Base-by-base conservation (phyloP, 2,797 vertebrate species). In the Pseudochaenichthys georgianus region DNA sequence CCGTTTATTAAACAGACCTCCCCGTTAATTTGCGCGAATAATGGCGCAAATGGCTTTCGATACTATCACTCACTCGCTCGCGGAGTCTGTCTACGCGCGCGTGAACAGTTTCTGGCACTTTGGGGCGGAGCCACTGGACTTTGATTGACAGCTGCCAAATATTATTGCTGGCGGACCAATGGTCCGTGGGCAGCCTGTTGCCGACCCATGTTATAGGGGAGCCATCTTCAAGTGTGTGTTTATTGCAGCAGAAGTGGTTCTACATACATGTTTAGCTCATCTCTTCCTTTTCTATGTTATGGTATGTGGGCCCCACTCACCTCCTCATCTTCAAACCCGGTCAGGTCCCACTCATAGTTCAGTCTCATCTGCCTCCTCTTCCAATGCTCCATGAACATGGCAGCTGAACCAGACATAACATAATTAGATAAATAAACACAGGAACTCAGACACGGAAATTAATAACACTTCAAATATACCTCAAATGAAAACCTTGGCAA, bases 371-470 rank as follows among this genome's bases (percentile, higher is more conserved):
- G 98, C 73, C 97, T 95, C 89, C 98, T 95, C 81, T 99, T 99
- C 98, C 98, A 99, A 81, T 99, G 97, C 81, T 99, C 98, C 98
- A 99, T 98, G 91, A 99, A 99, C 88, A 98, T 98, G 83, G 98
- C 98, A 19, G 98, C 98, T 99, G 77, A 91, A 71, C 11, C 28
- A 82, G 4, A 66, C 6, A 71, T 0, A 64, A 70, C 8, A 52
- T 9, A 61, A 61, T 67, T 4, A 74, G 23, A 59, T 9, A 78
- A 50, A 64, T 1, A 70, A 2, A 51, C 11, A 23, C 1, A 51
- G 16, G 3, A 3, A 23, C 3, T 21, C 11, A 57, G 4, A 46
- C 13, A 53, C 19, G 19, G 12, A 58, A 5, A 41, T 64, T 5
- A 21, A 47, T 57, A 34, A 38, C 19, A 52, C 50, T 21, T 21